Percentiles rank a stretch among this genome's conserved stretches.
These are phyloP conservation scores for Archilochus colubris DNA, from an alignment of 2,113 vertebrate genomes.

Conservation along the genomic window DNA sequence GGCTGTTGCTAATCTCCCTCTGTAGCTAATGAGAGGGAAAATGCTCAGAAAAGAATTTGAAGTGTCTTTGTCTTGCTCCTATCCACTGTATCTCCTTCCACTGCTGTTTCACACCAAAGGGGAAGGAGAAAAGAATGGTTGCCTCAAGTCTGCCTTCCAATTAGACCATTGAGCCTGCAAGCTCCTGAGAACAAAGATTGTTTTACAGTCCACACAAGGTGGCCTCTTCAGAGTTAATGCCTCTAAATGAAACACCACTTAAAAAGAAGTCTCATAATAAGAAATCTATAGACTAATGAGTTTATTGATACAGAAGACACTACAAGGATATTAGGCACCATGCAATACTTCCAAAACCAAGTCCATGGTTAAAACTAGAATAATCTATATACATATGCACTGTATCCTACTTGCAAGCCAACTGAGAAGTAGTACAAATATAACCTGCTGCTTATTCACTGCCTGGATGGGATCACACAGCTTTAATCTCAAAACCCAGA, in stretches of 20 bases:
- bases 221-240: neutral
- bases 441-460: neutral
- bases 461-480: neutral
- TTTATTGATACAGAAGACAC: neutral
- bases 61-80: neutral
- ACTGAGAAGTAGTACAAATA: neutral
- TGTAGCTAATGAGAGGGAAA: neutral
- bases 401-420: neutral
- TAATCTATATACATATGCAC: neutral
- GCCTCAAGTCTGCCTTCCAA: neutral
- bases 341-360: neutral
- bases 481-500: slow-evolving; percentile 54
- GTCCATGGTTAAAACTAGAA: neutral
- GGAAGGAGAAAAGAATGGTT: neutral
- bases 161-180: neutral
- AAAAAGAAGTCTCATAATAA: neutral
- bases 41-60: neutral
- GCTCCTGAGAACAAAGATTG: neutral
- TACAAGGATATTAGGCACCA: neutral
- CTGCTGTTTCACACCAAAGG: neutral
- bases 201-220: no score
- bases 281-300: neutral
- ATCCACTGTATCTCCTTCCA: neutral
- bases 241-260: neutral
- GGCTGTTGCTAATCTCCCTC: neutral